Evolutionary conservation across 2,113 vertebrate species (phyloP).

Genomic region (Leucopsar rothschildi): DNA sequence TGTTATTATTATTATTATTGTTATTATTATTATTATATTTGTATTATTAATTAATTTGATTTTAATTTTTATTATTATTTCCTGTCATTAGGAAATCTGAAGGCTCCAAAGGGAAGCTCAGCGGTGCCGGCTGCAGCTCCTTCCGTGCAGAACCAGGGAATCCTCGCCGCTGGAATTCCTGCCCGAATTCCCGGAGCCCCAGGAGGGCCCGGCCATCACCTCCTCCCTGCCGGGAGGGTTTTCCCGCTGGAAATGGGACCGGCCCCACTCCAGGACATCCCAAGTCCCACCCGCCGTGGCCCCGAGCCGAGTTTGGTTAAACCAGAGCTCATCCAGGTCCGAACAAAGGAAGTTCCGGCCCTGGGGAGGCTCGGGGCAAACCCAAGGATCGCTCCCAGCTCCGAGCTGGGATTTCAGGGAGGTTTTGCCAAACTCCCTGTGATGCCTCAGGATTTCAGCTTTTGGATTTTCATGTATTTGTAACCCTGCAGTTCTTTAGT

Average conservation of each 20-base stretch:
- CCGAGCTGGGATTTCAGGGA: fast-evolving
- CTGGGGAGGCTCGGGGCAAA: not conserved
- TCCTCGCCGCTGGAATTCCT: not conserved
- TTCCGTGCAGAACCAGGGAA: not conserved
- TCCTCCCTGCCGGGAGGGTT: not conserved
- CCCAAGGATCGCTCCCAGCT: not conserved
- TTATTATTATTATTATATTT: no score
- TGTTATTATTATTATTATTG: no score
- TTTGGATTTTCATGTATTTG: fast-evolving
- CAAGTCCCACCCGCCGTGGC: no score
- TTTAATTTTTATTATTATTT: not conserved
- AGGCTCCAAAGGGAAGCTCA: not conserved
- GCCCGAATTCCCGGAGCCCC: no score
- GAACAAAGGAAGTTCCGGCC: not conserved
- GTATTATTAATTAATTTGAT: no score
- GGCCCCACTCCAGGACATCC: fast-evolving
- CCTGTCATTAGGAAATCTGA: not conserved
- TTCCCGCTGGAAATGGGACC: not conserved
- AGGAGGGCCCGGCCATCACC: not conserved
- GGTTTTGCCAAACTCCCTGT: not conserved
- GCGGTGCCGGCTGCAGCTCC: not conserved
- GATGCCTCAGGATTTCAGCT: no score
- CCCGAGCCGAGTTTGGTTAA: fast-evolving
- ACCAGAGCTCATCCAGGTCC: fast-evolving
- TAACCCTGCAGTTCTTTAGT: not conserved